Evolutionary conservation across 2,888 invertebrate genomes (phyloP), one percentile per base, ranked within the genome.

Genomic region (Lingula anatina): DNA sequence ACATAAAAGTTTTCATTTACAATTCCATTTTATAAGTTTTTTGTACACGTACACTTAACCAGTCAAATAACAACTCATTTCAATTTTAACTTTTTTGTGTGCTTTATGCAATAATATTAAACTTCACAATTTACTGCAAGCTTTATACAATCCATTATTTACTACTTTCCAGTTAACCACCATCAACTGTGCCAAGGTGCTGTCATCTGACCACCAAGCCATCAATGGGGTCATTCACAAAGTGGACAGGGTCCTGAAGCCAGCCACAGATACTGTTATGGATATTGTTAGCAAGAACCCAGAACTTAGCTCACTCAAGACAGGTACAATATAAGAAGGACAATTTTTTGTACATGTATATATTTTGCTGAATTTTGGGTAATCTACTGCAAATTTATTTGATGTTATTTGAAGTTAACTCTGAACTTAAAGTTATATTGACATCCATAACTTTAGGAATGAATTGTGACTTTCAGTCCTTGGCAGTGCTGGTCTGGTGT

Each of bases 161-260:
- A 5, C 15, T 21, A 44, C 21, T 47, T 54, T 47, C 4, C 45
- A 73, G 72, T 66, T 83, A 58, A 66, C 81, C 25, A 86, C 86
- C 5, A 86, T 84, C 9, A 87, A 88, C 70, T 88, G 88, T 71
- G 83, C 83, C 21, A 81, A 81, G 44, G 75, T 88, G 28, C 79
- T 78, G 31, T 82, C 82, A 51, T 75, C 81, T 26, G 85, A 87
- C 70, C 82, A 83, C 60, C 74, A 83, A 46, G 83, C 86, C 1
- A 81, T 81, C 38, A 85, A 85, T 65, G 86, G 86, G 18, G 80
- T 87, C 47, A 80, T 86, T 15, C 86, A 87, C 66, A 76, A 84
- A 1, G 76, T 86, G 18, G 81, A 82, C 42, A 79, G 81, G n/a
- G 82, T 86, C 3, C 75, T 87, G 40, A 73, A 77, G 41, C 83